Base-by-base conservation (phyloP, 2,888 invertebrate genomes). In the Hymenopus coronatus region DNA sequence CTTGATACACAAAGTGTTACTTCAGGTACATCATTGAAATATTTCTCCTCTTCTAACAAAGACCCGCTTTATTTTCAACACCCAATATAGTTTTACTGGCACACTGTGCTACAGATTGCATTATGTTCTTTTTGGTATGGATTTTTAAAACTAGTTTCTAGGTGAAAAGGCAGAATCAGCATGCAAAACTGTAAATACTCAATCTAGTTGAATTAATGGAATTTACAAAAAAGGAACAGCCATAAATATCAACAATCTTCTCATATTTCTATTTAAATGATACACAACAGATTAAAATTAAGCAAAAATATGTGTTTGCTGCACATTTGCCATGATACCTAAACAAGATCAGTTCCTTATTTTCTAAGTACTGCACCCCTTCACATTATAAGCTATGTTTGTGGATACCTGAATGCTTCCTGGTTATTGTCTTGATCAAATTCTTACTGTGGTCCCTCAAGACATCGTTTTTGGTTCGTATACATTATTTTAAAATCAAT, bases 11-110 rank as follows among this genome's bases (percentile, higher is more conserved):
- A 40, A 40, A 40, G 40, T 40, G 40, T 40, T 70, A 70, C 20
- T 70, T 86, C 86, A 86, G 88, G 83, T 83, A 88, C 83, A 82
- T 82, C 46, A 87, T 81, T 28, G 82, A 87, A 82, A 82, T 82
- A 87, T 87, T 28, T 88, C 82, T 88, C n/a, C 30, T 27, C 40
- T 27, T n/a, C n/a, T 28, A 88, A 88, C n/a, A 88, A 33, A 30
- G 28, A 83, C 88, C 83, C 83, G 83, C 83, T 82, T 27, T 81
- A 25, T 28, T 87, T 87, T 86, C 83, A 88, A 88, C 83, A 83
- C 82, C 27, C 20, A 82, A 88, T 82, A 28, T 40, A 82, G 30
- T n/a, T 30, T 30, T 88, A 83, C 83, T 83, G 70, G 86, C 86
- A 70, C 70, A 27, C 25, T 86, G 40, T 86, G 86, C 70, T 86